A percentile compares a stretch with the other conserved stretches of the same genome.
phyloP scores from a whole-genome alignment of 2,113 vertebrate genomes.

The human region GRCh38 chrX:74769501-74770000 shows the following conservation, averaged over 20 bases:
- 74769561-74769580: conserved; percentile 74
- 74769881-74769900: not conserved
- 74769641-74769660: conserved; percentile 93
- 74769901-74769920: too few species aligned
- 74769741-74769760: conserved; percentile 94
- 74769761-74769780: conserved; percentile 98
- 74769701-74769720: conserved; percentile 93
- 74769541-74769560: too few species aligned
- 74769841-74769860: not conserved
- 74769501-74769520: conserved; percentile 45
- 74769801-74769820: conserved; percentile 73
- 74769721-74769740: conserved; percentile 94
- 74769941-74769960: not conserved
- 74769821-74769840: not conserved
- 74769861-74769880: not conserved
- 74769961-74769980: not conserved
- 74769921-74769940: too few species aligned
- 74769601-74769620: conserved; percentile 72
- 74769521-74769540: too few species aligned
- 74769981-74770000: not conserved
- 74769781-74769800: conserved; percentile 97
- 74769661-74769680: conserved; percentile 96
- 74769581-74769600: conserved; percentile 74
- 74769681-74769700: conserved; percentile 97
- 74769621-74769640: conserved; percentile 90